phyloP scores from a whole-genome alignment of 1,140 invertebrate genomes.

The Macrosteles quadrilineatus region DNA sequence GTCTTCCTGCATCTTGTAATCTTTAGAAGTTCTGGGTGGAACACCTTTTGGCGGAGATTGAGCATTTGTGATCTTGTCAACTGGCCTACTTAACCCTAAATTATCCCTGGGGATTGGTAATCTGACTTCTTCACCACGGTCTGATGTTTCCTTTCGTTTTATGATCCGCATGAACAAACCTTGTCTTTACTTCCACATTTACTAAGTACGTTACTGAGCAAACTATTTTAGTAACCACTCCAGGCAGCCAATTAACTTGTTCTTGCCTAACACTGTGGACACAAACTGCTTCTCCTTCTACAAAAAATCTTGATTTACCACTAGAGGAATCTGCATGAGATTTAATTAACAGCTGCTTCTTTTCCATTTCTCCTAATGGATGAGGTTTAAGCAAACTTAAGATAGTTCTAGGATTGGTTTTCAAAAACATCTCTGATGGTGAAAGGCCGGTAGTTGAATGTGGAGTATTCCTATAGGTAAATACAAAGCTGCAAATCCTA shows the following conservation, averaged over 20 bases:
- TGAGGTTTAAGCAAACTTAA: too few relatives aligned
- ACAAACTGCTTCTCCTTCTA: not conserved
- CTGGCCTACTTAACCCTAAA: too few relatives aligned
- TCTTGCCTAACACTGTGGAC: not conserved
- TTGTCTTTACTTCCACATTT: not conserved
- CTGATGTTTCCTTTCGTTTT: not conserved
- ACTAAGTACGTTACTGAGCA: too few relatives aligned
- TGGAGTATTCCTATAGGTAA: constrained; percentile 7
- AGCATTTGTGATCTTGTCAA: too few relatives aligned
- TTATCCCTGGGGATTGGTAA: not conserved
- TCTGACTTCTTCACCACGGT: not conserved
- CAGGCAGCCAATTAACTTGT: too few relatives aligned
- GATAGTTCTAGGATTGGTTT: not conserved
- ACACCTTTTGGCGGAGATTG: not conserved
- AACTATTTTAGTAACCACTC: not conserved
- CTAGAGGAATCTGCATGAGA: too few relatives aligned
- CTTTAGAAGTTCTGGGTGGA: not conserved
- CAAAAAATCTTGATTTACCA: not conserved
- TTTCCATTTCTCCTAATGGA: not conserved
- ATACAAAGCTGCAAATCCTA: not conserved
- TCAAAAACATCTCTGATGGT: not conserved
- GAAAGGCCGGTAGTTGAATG: constrained; percentile 2
- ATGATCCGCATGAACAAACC: not conserved
- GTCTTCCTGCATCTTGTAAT: not conserved
- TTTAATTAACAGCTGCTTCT: not conserved